These are phyloP conservation scores for Eurytoma adleriae DNA, from an alignment of 2,888 invertebrate species.

Conservation along the genomic window DNA sequence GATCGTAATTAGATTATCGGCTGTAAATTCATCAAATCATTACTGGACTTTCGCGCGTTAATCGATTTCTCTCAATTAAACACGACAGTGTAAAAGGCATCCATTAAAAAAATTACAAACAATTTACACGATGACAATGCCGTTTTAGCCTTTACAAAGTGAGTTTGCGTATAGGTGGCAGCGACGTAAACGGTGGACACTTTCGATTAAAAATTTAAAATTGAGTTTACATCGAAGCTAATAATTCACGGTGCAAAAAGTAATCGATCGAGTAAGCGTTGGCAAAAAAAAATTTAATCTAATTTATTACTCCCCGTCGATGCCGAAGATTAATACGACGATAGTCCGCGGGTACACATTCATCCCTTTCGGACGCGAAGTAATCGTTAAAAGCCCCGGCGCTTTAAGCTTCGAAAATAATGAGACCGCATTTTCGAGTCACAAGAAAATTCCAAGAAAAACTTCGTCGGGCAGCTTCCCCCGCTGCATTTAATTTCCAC, in stretches of 20 bases:
- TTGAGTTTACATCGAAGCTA: background rate
- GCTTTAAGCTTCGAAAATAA: background rate
- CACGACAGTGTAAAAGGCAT: background rate
- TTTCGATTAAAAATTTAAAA: too few relatives aligned
- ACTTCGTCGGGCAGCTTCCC: background rate
- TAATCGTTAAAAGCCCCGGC: background rate
- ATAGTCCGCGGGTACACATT: background rate
- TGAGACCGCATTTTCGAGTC: conserved; percentile 4
- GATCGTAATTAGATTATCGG: conserved; percentile 41
- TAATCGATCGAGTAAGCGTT: too few relatives aligned
- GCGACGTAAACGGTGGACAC: background rate
- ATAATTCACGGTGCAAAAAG: too few relatives aligned
- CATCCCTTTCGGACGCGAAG: background rate
- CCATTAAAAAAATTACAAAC: background rate
- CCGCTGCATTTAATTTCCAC: background rate
- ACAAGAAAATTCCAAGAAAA: background rate
- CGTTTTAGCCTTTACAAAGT: too few relatives aligned
- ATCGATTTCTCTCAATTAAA: conserved; percentile 19
- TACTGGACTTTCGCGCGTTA: background rate
- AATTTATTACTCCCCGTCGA: background rate
- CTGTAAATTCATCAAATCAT: conserved; percentile 25
- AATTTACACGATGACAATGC: background rate
- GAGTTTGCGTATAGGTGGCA: background rate
- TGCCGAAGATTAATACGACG: background rate
- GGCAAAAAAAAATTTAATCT: background rate